Percentiles rank a stretch among this genome's conserved stretches.
Evolutionary conservation across 2,113 vertebrate species (phyloP).

Genomic region (Oncorhynchus nerka): DNA sequence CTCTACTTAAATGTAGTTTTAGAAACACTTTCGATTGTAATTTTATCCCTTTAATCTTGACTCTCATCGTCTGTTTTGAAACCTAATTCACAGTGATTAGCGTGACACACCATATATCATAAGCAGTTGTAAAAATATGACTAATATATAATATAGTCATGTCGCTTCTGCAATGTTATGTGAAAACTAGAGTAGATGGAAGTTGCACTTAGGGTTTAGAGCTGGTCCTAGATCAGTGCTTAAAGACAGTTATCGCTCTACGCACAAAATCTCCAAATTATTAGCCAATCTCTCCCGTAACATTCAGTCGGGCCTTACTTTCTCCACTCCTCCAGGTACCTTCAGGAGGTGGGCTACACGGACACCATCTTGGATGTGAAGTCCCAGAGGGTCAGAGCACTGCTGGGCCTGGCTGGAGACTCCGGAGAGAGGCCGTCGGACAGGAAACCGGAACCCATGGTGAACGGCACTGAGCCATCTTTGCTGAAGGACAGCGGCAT

Average conservation of each 20-base stretch:
- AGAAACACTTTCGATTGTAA: background rate
- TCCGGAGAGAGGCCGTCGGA: conserved; percentile 78
- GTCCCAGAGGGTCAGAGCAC: conserved; percentile 86
- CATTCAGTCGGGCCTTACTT: background rate
- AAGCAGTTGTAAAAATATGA: background rate
- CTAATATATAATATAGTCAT: background rate
- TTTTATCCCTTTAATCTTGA: background rate
- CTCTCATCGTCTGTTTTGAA: background rate
- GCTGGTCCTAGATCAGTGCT: too few relatives aligned
- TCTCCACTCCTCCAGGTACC: conserved; percentile 82
- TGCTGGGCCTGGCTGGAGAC: conserved; percentile 87
- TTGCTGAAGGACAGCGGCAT: conserved; percentile 78
- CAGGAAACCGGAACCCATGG: conserved; percentile 79
- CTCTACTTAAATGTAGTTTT: background rate
- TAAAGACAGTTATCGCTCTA: too few relatives aligned
- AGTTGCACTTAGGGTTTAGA: too few relatives aligned
- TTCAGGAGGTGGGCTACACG: conserved; percentile 95
- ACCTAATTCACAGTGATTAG: background rate
- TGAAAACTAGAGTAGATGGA: too few relatives aligned
- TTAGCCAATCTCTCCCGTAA: too few relatives aligned
- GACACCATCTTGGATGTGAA: conserved; percentile 96
- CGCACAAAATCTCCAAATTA: too few relatives aligned
- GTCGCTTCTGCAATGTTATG: background rate
- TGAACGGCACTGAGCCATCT: conserved; percentile 87
- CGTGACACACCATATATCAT: background rate